Percentiles rank a stretch among this genome's conserved stretches.
Evolutionary conservation across 2,888 invertebrate genomes (phyloP).

Genomic region (Xylota sylvarum): DNA sequence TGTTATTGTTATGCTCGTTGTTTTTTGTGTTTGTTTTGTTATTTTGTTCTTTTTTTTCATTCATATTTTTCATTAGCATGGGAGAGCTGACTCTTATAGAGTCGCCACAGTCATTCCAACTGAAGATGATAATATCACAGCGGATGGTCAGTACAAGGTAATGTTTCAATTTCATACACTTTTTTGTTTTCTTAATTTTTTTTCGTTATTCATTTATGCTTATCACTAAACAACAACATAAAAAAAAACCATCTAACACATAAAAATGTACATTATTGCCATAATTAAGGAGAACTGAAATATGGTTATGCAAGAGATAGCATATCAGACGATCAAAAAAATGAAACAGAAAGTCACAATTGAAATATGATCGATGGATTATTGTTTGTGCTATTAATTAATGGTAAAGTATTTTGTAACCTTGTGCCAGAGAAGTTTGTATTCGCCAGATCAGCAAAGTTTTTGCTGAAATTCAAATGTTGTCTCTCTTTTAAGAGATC

Average conservation of each 20-base stretch:
- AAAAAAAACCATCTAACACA: slow-evolving; percentile 28
- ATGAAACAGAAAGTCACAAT: background rate
- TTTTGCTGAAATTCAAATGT: slow-evolving; percentile 6
- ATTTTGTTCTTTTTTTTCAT: slow-evolving; percentile 77
- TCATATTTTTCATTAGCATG: slow-evolving; percentile 90
- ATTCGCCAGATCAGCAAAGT: background rate
- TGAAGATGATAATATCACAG: slow-evolving; percentile 98
- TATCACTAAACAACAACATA: slow-evolving; percentile 5
- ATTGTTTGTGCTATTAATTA: background rate
- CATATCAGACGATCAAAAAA: background rate
- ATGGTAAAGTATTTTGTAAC: background rate
- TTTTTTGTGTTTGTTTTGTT: slow-evolving; percentile 64
- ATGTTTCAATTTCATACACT: slow-evolving; percentile 64
- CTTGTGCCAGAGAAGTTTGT: background rate
- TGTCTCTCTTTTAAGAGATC: background rate
- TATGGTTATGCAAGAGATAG: background rate
- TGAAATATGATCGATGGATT: slow-evolving; percentile 1
- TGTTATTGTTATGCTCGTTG: slow-evolving; percentile 50
- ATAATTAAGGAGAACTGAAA: slow-evolving; percentile 12
- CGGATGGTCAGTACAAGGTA: slow-evolving; percentile 97
- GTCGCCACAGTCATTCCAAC: slow-evolving; percentile 96
- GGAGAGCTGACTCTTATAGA: slow-evolving; percentile 98
- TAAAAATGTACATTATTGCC: slow-evolving; percentile 48
- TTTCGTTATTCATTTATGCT: slow-evolving; percentile 54
- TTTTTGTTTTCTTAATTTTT: slow-evolving; percentile 60